phyloP scores from a whole-genome alignment of 1,140 invertebrate genomes.

The Plectrocnemia conspersa region DNA sequence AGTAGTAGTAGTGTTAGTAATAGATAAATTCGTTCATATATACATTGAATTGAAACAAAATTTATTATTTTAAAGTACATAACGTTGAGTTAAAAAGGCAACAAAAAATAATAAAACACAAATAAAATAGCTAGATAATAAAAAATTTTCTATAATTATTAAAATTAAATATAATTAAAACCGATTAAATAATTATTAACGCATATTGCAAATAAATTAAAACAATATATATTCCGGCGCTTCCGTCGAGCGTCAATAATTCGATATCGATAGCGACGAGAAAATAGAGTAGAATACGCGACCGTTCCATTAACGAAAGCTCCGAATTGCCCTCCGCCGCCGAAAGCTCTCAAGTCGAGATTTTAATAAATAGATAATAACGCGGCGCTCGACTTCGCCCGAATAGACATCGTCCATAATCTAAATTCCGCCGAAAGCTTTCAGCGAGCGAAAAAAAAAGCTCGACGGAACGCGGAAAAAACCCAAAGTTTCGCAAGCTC shows the following conservation, averaged over 20 bases:
- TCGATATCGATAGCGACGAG: no score
- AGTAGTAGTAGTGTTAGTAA: no score
- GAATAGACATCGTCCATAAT: slow-evolving; percentile 19
- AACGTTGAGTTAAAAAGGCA: no score
- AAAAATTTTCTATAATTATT: neutral
- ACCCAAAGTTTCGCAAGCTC: slow-evolving; percentile 1
- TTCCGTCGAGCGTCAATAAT: no score
- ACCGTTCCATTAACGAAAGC: slow-evolving; percentile 5
- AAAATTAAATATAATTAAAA: neutral
- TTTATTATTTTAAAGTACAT: no score
- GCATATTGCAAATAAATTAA: no score
- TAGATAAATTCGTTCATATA: no score
- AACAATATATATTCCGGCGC: no score
- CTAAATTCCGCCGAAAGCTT: slow-evolving; percentile 29
- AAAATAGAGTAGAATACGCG: neutral
- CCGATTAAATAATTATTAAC: no score
- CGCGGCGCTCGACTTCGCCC: slow-evolving; percentile 8
- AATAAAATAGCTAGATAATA: neutral
- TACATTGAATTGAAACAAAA: no score
- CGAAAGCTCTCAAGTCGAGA: slow-evolving; percentile 8
- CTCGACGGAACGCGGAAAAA: slow-evolving; percentile 24
- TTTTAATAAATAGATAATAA: slow-evolving; percentile 19
- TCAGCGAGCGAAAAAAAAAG: slow-evolving; percentile 34
- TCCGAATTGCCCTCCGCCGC: slow-evolving; percentile 5
- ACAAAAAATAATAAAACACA: no score